Conservation (phyloP, 2,888 invertebrate species). For the Phoenoteleia sp. region DNA sequence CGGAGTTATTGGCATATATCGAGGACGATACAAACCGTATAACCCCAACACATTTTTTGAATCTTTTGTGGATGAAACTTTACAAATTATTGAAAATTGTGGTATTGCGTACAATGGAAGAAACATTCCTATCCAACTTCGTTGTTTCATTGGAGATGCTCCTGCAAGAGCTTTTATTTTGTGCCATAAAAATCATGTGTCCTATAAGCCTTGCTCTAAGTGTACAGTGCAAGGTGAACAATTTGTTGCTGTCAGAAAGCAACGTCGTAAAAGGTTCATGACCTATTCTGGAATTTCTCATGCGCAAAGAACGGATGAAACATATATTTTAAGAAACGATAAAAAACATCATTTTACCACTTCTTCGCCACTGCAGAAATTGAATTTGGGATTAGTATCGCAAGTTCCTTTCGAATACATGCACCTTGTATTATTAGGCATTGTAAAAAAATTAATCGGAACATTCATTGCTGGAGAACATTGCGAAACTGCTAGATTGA, state of each 20-base stretch:
- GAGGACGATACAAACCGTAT: slow-evolving; percentile 1
- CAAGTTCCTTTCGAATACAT: slow-evolving; percentile 40
- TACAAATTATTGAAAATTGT: not conserved
- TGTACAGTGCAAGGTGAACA: not conserved
- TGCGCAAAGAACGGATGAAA: not conserved
- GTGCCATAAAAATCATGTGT: slow-evolving; percentile 19
- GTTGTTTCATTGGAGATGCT: slow-evolving; percentile 24
- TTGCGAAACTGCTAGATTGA: not conserved
- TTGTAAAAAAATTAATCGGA: slow-evolving; percentile 13
- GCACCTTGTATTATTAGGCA: slow-evolving; percentile 22
- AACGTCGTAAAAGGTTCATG: not conserved
- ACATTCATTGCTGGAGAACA: slow-evolving; percentile 30
- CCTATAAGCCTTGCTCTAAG: too few relatives aligned
- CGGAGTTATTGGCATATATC: slow-evolving; percentile 18
- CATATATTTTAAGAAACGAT: slow-evolving; percentile 18
- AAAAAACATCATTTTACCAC: not conserved
- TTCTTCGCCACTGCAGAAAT: slow-evolving; percentile 11
- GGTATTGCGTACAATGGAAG: not conserved
- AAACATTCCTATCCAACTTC: not conserved
- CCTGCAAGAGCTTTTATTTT: slow-evolving; percentile 26
- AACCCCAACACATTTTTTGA: slow-evolving; percentile 4
- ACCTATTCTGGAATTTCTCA: not conserved
- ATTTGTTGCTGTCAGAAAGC: not conserved
- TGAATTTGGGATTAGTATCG: not conserved
- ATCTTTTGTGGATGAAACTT: not conserved